Percentiles rank a stretch among this genome's conserved stretches.
Conservation (phyloP, 2,888 invertebrate genomes). For the Macrosoma leucophasiata region DNA sequence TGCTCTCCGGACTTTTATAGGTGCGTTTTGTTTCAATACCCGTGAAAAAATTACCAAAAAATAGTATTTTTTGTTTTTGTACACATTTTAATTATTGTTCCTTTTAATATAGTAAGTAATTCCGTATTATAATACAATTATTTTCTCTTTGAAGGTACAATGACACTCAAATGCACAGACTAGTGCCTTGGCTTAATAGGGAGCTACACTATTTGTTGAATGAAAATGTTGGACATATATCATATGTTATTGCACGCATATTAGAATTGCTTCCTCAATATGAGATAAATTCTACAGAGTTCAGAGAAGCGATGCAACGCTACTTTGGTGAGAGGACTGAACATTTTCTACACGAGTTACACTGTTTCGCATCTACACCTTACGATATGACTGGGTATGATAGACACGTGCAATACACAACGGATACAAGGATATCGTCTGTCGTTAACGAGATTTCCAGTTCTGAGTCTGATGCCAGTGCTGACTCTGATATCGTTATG, state of each 20-base stretch:
- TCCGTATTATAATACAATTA: too few species aligned
- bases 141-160: slow-evolving; percentile 77
- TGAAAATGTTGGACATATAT: slow-evolving; percentile 78
- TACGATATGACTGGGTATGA: slow-evolving; percentile 90
- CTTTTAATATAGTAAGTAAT: too few species aligned
- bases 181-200: slow-evolving; percentile 92
- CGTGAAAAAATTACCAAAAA: too few species aligned
- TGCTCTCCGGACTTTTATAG: slow-evolving; percentile 85
- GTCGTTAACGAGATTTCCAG: slow-evolving; percentile 73
- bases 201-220: slow-evolving; percentile 87
- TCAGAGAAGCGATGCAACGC: slow-evolving; percentile 80
- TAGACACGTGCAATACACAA: slow-evolving; percentile 80
- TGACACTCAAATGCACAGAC: slow-evolving; percentile 86
- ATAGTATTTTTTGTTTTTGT: too few species aligned
- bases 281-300: slow-evolving; percentile 81
- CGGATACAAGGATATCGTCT: slow-evolving; percentile 69
- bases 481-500: slow-evolving; percentile 54
- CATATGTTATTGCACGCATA: slow-evolving; percentile 81
- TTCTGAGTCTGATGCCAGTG: slow-evolving; percentile 50
- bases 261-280: slow-evolving; percentile 80
- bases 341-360: slow-evolving; percentile 93
- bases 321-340: slow-evolving; percentile 83
- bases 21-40: too few species aligned
- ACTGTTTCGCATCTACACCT: slow-evolving; percentile 89
- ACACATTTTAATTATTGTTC: too few species aligned